Evolutionary conservation across 2,888 invertebrate genomes (phyloP), one percentile per base, ranked within the genome.

Genomic region (Drosophila borealis): DNA sequence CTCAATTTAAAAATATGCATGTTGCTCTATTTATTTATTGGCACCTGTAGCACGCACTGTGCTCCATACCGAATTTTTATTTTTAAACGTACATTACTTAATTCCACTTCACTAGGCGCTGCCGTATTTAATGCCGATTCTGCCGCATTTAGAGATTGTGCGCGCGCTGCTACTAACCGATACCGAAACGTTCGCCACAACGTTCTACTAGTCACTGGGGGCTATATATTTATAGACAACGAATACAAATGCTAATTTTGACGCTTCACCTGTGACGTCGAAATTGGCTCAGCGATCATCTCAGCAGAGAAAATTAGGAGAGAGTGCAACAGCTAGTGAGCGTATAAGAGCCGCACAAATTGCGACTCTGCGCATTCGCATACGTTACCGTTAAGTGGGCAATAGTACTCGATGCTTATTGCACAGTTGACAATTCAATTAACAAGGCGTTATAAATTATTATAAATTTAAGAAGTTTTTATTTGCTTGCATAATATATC

Each of bases 241-340:
- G 34, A 64, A 71, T 64, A 51, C 49, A 64, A 70, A 66, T 72
- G 72, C 66, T 76, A 80, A 71, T 82, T 65, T 83, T 86, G 78
- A 86, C 81, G 83, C 84, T 61, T 76, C 67, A 86, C 78, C 89
- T 88, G 87, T 84, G 84, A 84, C 84, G 84, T 84, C 68, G 70
- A 17, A 61, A 77, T 73, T 50, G 48, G 59, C 54, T 60, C 66
- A 37, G 19, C 25, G 69, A 56, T 70, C 79, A 46, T 46, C 36
- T n/a, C 62, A 54, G 33, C 14, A 69, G 44, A n/a, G 21, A 10
- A 41, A 14, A 29, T 25, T 39, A n/a, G n/a, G n/a, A 49, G n/a
- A 37, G 6, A 8, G n/a, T 37, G 10, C 3, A 17, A 17, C 29
- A 11, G 34, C 41, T 36, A 48, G 37, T 39, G 33, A 19, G 45